Conservation (phyloP, 2,888 invertebrate species). For the Plusia festucae region DNA sequence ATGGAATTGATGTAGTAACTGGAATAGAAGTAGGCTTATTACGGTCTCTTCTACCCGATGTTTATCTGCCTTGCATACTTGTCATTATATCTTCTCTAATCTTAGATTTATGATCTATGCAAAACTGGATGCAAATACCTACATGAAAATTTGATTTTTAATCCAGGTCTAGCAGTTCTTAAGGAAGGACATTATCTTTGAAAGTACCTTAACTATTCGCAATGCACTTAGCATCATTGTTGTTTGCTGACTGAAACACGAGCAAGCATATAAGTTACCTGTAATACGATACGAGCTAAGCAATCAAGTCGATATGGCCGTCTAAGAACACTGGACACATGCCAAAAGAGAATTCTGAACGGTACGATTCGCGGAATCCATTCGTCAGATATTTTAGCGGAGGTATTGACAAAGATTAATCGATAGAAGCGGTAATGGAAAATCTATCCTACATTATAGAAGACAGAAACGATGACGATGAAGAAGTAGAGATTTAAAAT, state of each 20-base stretch:
- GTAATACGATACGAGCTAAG: constrained; percentile 40
- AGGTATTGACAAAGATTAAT: constrained; percentile 48
- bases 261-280: constrained; percentile 44
- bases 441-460: neutral
- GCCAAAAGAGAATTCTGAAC: constrained; percentile 46
- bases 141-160: neutral
- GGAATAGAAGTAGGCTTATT: neutral
- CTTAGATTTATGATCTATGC: too few species aligned
- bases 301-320: constrained; percentile 45
- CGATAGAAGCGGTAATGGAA: constrained; percentile 11
- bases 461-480: neutral
- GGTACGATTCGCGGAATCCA: constrained; percentile 51
- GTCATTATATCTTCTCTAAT: too few species aligned
- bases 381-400: constrained; percentile 58
- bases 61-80: too few species aligned
- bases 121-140: too few species aligned
- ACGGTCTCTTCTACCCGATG: too few species aligned
- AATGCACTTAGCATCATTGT: neutral
- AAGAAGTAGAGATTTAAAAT: neutral
- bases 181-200: neutral
- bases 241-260: constrained; percentile 9
- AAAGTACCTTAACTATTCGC: neutral
- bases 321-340: constrained; percentile 43
- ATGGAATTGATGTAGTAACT: neutral
- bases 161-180: too few species aligned